Conservation (phyloP, 2,113 vertebrate species). For the Hiodon tergisus region DNA sequence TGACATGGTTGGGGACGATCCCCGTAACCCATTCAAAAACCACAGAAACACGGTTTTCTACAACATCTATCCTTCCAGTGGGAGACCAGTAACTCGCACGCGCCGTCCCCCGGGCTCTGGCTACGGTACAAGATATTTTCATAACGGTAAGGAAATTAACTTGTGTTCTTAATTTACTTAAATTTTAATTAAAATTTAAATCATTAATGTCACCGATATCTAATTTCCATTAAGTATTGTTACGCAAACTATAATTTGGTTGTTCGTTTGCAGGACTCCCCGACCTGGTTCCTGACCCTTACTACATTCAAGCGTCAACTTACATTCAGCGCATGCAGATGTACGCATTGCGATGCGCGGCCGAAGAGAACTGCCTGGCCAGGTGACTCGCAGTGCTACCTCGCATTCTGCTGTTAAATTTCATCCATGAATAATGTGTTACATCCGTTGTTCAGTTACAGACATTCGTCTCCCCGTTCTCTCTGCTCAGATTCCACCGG, state of each 20-base stretch:
- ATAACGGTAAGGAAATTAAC: constrained; percentile 58
- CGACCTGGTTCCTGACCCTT: constrained; percentile 71
- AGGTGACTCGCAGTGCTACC: constrained; percentile 49
- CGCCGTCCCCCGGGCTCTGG: constrained; percentile 55
- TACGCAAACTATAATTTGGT: neutral
- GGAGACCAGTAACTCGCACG: constrained; percentile 38
- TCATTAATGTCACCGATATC: too few relatives aligned
- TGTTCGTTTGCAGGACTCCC: constrained; percentile 60
- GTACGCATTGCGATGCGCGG: constrained; percentile 73
- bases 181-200: neutral
- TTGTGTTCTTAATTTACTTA: neutral
- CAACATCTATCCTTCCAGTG: constrained; percentile 53
- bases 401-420: neutral
- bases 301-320: constrained; percentile 71
- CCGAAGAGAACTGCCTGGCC: constrained; percentile 75
- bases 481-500: too few relatives aligned
- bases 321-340: constrained; percentile 73
- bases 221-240: too few relatives aligned
- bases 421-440: too few relatives aligned
- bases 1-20: constrained; percentile 58
- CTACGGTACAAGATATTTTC: constrained; percentile 65
- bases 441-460: too few relatives aligned
- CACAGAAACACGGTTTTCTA: constrained; percentile 65
- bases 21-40: constrained; percentile 54
- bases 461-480: too few relatives aligned